Evolutionary conservation across 1,140 invertebrate species (phyloP), one percentile per base, ranked within the genome.

Genomic region (Capitella teleta): DNA sequence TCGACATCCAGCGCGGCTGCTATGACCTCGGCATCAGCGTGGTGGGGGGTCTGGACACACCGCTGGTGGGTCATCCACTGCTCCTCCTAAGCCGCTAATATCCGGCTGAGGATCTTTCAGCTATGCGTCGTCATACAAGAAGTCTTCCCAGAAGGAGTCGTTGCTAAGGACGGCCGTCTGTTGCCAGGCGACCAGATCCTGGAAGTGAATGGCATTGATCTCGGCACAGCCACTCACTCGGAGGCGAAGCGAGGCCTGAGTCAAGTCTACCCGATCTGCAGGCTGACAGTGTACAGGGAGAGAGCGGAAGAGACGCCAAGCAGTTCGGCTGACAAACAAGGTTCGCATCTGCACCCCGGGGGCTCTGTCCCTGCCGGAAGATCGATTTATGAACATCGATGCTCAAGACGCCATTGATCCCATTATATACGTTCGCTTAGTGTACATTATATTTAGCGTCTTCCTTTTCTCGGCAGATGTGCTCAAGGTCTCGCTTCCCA

Each of bases 1-100:
- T 77, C 36, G 74, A 77, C 57, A 74, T 77, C 32, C 73, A 72
- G 40, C 55, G 73, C 47, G 62, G 58, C 34, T 58, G 57, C 21
- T 47, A 52, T 24, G 52, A 70, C 32, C 59, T 77, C 3, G 75
- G 75, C 5, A 70, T 77, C 47, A 74, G 72, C 52, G 68, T 77
- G 43, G 75, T 77, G 14, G 76, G 76, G 21, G 76, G 76, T 2
- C 67, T 66, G 56, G 76, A 77, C 58, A 77, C 76, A 18, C 76
- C 76, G 25, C 56, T 77, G 61, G 75, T 77, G 58, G 68, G 72
- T 66, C n/a, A 12, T 19, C 3, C 28, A 28, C 25, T 42, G 34
- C 23, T 12, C 25, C 18, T 30, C 19, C 24, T n/a, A 8, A 23
- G 18, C 19, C 28, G 37, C 46, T 49, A 14, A 49, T 57, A 23